These are phyloP conservation scores for Scytalopus superciliaris DNA, from an alignment of 2,113 vertebrate species.

Conservation along the genomic window DNA sequence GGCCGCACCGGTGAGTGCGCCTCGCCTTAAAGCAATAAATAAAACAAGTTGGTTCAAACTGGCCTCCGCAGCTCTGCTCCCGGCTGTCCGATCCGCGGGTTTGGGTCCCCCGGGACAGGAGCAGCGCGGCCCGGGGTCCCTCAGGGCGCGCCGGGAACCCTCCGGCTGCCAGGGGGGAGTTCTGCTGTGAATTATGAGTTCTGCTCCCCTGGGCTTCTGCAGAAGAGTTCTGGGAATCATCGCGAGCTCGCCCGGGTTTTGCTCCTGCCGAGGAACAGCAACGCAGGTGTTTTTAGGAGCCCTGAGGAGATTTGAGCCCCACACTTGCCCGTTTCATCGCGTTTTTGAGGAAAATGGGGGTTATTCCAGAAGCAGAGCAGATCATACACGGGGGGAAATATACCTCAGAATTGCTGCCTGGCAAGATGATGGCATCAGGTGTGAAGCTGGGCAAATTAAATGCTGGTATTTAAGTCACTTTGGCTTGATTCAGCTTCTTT, in stretches of 20 bases:
- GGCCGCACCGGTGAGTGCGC: no score
- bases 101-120: background rate
- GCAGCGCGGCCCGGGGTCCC: background rate
- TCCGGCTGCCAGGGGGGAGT: no score
- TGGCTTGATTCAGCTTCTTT: background rate
- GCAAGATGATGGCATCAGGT: background rate
- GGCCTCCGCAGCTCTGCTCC: no score
- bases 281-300: background rate
- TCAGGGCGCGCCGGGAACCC: background rate
- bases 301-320: no score
- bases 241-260: rapidly evolving
- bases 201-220: background rate
- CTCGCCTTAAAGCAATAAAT: no score
- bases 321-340: rapidly evolving
- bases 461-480: background rate
- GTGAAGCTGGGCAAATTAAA: background rate
- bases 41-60: no score
- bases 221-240: rapidly evolving
- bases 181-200: no score
- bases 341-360: background rate
- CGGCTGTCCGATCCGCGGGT: rapidly evolving
- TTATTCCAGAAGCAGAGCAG: background rate
- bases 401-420: background rate
- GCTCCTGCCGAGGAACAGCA: rapidly evolving
- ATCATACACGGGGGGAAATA: rapidly evolving